These are phyloP conservation scores for Apoderus coryli DNA, from an alignment of 2,888 invertebrate species.

Conservation along the genomic window DNA sequence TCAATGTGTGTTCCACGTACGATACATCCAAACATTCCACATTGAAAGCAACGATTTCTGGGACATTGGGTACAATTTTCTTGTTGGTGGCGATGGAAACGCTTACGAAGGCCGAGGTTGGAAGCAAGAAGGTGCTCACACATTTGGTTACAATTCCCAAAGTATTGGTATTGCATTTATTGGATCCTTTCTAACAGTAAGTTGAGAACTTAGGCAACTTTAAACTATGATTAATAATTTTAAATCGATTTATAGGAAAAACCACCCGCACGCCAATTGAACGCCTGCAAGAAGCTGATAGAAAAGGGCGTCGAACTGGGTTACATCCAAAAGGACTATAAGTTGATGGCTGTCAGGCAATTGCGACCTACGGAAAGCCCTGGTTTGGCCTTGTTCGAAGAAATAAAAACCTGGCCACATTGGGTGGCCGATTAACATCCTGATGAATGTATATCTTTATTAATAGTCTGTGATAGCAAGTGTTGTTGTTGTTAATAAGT, in stretches of 20 bases:
- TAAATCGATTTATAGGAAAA: too few relatives aligned
- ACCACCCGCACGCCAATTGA: not conserved
- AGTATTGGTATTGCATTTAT: slow-evolving; percentile 3
- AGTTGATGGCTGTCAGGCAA: not conserved
- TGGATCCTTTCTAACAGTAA: not conserved
- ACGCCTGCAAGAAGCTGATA: slow-evolving; percentile 1
- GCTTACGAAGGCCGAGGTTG: slow-evolving; percentile 65
- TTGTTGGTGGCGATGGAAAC: slow-evolving; percentile 67
- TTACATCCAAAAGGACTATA: not conserved
- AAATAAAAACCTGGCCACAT: slow-evolving; percentile 1
- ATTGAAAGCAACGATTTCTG: slow-evolving; percentile 47
- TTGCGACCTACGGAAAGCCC: not conserved
- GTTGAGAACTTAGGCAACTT: too few relatives aligned
- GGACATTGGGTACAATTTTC: slow-evolving; percentile 65
- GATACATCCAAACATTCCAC: slow-evolving; percentile 51
- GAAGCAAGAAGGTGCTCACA: slow-evolving; percentile 57
- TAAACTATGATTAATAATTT: too few relatives aligned
- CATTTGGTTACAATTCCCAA: slow-evolving; percentile 28
- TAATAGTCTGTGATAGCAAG: too few relatives aligned
- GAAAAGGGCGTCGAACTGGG: not conserved
- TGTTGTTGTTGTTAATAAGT: too few relatives aligned
- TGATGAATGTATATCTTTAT: too few relatives aligned
- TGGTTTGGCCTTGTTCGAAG: not conserved
- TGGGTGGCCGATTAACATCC: too few relatives aligned
- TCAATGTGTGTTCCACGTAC: slow-evolving; percentile 42